Conservation (phyloP, 2,888 invertebrate genomes). For the Thelaira solivaga region DNA sequence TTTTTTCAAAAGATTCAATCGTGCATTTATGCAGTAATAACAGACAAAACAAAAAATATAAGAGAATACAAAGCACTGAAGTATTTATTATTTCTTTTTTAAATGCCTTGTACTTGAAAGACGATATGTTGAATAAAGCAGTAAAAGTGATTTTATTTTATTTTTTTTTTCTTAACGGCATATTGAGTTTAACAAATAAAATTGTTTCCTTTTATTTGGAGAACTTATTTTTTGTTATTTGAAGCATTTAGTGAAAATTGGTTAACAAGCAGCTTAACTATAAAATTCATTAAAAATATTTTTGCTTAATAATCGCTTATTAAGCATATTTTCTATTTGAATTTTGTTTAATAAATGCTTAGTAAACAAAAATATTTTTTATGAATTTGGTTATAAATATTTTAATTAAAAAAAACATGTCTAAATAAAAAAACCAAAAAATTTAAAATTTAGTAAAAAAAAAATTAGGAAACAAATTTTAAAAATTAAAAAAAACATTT, state of each 20-base stretch:
- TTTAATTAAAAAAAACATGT: too few species aligned
- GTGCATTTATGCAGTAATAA: constrained; percentile 26
- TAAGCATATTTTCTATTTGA: too few species aligned
- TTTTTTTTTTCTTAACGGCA: background rate
- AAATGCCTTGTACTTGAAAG: background rate
- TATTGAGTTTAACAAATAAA: background rate
- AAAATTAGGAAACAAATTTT: too few species aligned
- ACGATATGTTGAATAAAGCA: background rate
- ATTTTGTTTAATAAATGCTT: too few species aligned
- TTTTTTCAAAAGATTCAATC: constrained; percentile 22
- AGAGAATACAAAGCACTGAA: background rate
- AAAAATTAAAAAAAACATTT: too few species aligned
- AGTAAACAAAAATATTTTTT: too few species aligned
- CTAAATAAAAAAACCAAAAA: too few species aligned
- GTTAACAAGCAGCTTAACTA: background rate
- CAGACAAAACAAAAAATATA: constrained; percentile 12
- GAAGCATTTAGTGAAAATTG: background rate
- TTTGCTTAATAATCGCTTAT: too few species aligned
- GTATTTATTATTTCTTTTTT: background rate
- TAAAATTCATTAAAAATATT: background rate
- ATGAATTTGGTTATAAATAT: too few species aligned
- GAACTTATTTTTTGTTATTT: background rate
- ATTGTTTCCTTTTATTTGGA: background rate
- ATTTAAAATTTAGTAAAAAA: too few species aligned
- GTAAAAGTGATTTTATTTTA: background rate